phyloP scores from a whole-genome alignment of 2,888 invertebrate species.

The Hesperia comma region DNA sequence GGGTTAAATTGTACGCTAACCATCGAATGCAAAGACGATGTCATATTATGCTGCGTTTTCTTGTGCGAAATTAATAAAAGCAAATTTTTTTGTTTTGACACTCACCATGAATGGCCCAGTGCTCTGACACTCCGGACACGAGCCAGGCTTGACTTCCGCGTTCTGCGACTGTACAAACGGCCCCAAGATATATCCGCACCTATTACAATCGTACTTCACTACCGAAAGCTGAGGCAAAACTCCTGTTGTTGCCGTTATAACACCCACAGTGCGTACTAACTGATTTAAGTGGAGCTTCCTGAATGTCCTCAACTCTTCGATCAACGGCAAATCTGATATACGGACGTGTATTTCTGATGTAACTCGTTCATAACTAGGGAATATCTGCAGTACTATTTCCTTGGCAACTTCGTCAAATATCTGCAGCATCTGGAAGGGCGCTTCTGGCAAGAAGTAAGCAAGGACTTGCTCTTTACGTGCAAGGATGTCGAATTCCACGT shows the following conservation, averaged over 20 bases:
- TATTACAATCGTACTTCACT: slow-evolving; percentile 98
- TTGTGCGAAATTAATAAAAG: too few relatives aligned
- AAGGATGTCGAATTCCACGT: slow-evolving; percentile 96
- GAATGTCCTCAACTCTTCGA: slow-evolving; percentile 97
- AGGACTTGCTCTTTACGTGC: slow-evolving; percentile 96
- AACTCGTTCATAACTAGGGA: slow-evolving; percentile 97
- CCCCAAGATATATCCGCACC: slow-evolving; percentile 97
- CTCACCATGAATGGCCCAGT: slow-evolving; percentile 95
- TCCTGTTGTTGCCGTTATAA: slow-evolving; percentile 97
- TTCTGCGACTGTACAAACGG: slow-evolving; percentile 98
- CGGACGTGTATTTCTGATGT: slow-evolving; percentile 97
- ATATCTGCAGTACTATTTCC: slow-evolving; percentile 95
- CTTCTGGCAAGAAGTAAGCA: slow-evolving; percentile 98
- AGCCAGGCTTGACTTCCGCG: slow-evolving; percentile 96
- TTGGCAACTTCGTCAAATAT: slow-evolving; percentile 98
- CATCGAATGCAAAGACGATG: too few relatives aligned
- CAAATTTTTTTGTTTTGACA: slow-evolving; percentile 32
- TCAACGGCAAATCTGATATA: slow-evolving; percentile 96
- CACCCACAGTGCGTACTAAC: slow-evolving; percentile 93
- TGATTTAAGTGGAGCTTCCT: slow-evolving; percentile 96
- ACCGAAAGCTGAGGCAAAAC: slow-evolving; percentile 97
- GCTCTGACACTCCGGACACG: slow-evolving; percentile 99
- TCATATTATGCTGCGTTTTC: slow-evolving; percentile 40
- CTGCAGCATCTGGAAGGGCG: slow-evolving; percentile 97
- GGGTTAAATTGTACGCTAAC: too few relatives aligned